phyloP scores from a whole-genome alignment of 2,888 invertebrate species.

The Rotaria sp. region DNA sequence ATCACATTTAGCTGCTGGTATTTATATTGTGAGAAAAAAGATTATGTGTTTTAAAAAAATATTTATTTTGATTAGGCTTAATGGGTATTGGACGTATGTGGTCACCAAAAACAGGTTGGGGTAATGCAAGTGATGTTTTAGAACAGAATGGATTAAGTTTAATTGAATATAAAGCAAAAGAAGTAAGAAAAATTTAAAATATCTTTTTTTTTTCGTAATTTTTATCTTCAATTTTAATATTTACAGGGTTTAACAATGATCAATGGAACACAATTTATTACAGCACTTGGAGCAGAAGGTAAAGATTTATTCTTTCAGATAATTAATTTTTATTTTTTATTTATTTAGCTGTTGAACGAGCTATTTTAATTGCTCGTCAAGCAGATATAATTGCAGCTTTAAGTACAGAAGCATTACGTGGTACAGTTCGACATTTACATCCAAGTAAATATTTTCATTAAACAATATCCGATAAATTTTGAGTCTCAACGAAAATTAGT shows the following conservation, averaged over 20 bases:
- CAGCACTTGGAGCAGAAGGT: slow-evolving; percentile 64
- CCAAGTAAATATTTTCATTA: slow-evolving; percentile 44
- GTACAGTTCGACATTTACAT: slow-evolving; percentile 64
- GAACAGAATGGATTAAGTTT: slow-evolving; percentile 61
- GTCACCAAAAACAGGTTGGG: slow-evolving; percentile 64
- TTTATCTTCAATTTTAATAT: slow-evolving; percentile 44
- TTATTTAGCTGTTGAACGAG: slow-evolving; percentile 60
- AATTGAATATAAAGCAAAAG: slow-evolving; percentile 62
- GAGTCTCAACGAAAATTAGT: too few species aligned
- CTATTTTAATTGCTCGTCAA: slow-evolving; percentile 61
- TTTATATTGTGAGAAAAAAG: neutral
- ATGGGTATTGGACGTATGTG: slow-evolving; percentile 67
- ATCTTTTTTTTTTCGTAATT: neutral
- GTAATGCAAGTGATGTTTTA: slow-evolving; percentile 60
- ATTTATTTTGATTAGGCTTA: slow-evolving; percentile 61
- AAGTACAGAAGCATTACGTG: slow-evolving; percentile 64
- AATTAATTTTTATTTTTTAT: slow-evolving; percentile 3
- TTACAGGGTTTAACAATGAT: slow-evolving; percentile 62
- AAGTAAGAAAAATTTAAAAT: slow-evolving; percentile 50
- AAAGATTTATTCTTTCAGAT: slow-evolving; percentile 14
- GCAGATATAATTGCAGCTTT: slow-evolving; percentile 65
- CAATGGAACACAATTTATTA: slow-evolving; percentile 66
- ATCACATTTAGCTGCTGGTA: slow-evolving; percentile 56
- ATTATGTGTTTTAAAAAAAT: neutral
- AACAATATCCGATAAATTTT: too few species aligned